These are phyloP conservation scores for Cybosia mesomella DNA, from an alignment of 2,888 invertebrate genomes.

Conservation along the genomic window DNA sequence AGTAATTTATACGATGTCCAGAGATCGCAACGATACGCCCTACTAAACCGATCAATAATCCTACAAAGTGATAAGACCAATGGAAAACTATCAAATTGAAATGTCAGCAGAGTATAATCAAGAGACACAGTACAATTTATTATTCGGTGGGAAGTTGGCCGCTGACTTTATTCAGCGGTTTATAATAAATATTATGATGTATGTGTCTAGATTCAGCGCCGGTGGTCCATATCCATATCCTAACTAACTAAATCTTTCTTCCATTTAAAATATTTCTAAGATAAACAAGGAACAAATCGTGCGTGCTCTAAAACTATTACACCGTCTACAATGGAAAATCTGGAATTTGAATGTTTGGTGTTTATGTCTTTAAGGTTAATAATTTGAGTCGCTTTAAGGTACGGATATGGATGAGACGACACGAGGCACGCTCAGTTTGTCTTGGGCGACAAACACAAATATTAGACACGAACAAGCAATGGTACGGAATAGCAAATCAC, in stretches of 20 bases:
- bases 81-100: conserved; percentile 78
- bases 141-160: conserved; percentile 53
- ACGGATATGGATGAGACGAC: conserved; percentile 57
- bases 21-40: conserved; percentile 77
- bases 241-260: conserved; percentile 46
- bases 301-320: conserved; percentile 31
- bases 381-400: conserved; percentile 50
- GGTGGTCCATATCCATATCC: conserved; percentile 58
- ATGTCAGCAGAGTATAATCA: conserved; percentile 75
- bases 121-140: conserved; percentile 61
- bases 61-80: conserved; percentile 74
- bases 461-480: conserved; percentile 77
- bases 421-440: conserved; percentile 73
- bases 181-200: conserved; percentile 57
- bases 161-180: conserved; percentile 52
- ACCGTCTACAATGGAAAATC: conserved; percentile 23
- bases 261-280: conserved; percentile 30
- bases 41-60: conserved; percentile 81
- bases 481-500: conserved; percentile 83
- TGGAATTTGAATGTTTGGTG: conserved; percentile 35
- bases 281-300: conserved; percentile 30
- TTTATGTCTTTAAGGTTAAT: conserved; percentile 47
- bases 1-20: conserved; percentile 74
- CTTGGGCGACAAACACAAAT: conserved; percentile 82
- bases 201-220: conserved; percentile 56